Evolutionary conservation across 2,113 vertebrate species (phyloP).

Genomic region (Progne subis): DNA sequence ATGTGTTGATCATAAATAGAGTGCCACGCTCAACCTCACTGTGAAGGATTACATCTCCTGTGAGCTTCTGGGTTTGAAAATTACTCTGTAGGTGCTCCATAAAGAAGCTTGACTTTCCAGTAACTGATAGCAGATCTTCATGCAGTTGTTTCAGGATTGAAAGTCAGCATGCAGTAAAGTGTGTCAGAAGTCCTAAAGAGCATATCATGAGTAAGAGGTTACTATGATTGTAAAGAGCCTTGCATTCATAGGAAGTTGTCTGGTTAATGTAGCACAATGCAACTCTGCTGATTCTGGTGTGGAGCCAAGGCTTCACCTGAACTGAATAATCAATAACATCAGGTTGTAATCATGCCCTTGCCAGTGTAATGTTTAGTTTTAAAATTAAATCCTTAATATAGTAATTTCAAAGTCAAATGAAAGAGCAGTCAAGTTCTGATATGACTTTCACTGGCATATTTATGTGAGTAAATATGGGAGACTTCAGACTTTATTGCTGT

Average conservation of each 20-base stretch:
- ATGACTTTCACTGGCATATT: neutral
- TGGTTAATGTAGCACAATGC: neutral
- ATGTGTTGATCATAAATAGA: neutral
- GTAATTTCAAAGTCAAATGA: neutral
- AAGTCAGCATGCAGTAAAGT: neutral
- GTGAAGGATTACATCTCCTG: neutral
- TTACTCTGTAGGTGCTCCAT: neutral
- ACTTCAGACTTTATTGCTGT: neutral
- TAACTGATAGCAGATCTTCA: neutral
- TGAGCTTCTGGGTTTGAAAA: neutral
- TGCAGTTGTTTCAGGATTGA: neutral
- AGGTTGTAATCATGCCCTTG: neutral
- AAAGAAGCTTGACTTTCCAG: neutral
- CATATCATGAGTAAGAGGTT: neutral
- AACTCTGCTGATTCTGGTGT: neutral
- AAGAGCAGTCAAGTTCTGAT: neutral
- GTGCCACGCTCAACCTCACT: rapidly evolving
- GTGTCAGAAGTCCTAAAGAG: neutral
- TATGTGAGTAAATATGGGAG: neutral
- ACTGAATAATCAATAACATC: neutral
- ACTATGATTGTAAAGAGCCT: neutral
- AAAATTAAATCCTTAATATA: neutral
- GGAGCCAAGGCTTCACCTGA: neutral
- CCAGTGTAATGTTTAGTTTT: neutral
- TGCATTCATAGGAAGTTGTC: neutral